Conservation (phyloP, 1,140 invertebrate species). For the Drosophila guanche region DNA sequence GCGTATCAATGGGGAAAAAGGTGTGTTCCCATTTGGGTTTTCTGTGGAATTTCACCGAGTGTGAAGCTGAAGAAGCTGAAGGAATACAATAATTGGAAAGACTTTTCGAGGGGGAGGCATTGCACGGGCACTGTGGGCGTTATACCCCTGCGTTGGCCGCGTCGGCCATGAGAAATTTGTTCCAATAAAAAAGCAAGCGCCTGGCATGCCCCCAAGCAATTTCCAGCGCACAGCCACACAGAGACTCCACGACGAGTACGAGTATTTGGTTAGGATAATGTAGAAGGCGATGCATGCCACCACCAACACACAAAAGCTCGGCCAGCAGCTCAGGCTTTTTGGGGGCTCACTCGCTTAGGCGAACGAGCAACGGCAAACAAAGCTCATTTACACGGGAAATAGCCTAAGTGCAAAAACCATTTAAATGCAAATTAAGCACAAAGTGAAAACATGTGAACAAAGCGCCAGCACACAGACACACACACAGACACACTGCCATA, state of each 20-base stretch:
- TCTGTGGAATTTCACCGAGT: neutral
- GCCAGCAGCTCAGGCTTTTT: slow-evolving; percentile 13
- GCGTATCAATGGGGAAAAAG: slow-evolving; percentile 1
- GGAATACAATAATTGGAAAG: neutral
- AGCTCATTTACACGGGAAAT: slow-evolving; percentile 83
- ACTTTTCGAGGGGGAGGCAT: neutral
- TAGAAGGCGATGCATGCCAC: slow-evolving; percentile 50
- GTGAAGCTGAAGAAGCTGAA: no score
- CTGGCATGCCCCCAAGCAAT: slow-evolving; percentile 25
- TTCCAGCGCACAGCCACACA: slow-evolving; percentile 17
- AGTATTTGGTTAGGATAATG: slow-evolving; percentile 3
- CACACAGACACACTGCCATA: slow-evolving; percentile 17
- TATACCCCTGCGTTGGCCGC: neutral
- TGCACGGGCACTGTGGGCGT: neutral
- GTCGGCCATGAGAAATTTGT: slow-evolving; percentile 22
- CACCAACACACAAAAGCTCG: slow-evolving; percentile 52
- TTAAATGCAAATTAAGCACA: slow-evolving; percentile 83
- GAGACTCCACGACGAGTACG: neutral
- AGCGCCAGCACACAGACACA: slow-evolving; percentile 44
- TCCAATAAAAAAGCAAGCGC: slow-evolving; percentile 10
- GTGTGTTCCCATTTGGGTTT: neutral
- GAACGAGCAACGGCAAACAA: slow-evolving; percentile 65
- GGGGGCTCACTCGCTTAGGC: slow-evolving; percentile 35
- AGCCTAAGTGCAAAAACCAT: slow-evolving; percentile 82
- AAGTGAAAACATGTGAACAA: slow-evolving; percentile 83